Base-by-base conservation (phyloP, 2,113 vertebrate species). In the Cavia porcellus region DNA sequence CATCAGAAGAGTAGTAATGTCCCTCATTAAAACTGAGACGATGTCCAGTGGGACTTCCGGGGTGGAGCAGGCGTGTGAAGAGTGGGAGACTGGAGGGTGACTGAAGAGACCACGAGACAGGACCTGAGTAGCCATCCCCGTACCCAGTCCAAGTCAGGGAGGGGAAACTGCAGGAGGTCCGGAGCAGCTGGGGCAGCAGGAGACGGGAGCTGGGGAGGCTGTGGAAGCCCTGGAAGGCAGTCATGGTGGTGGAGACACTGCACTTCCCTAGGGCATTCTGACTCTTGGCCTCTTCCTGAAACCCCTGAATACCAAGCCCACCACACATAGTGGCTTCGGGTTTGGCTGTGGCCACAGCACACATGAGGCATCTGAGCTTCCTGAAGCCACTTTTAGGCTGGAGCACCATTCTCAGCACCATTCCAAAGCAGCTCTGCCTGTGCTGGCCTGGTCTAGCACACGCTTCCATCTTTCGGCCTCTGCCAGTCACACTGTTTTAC, bases 1-100 rank as follows among this genome's bases (percentile, higher is more conserved):
- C 25, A 28, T n/a, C 5, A 9, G 11, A 25, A 1, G 11, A 30
- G 2, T 17, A 57, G 59, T 19, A 57, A 12, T 0, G 5, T 38
- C 42, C 32, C 59, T n/a, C 50, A 24, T 35, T 13, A 14, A 22
- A n/a, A 50, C 5, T 8, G 19, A 50, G 28, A 59, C 45, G 35
- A 19, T 1, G 7, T n/a, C 8, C 17, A 55, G 45, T 42, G 82
- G 20, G 52, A 50, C 1, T 62, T 15, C 7, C 11, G 5, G 17
- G 66, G 57, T 5, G 61, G 52, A 38, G 30, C 38, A 19, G 32
- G 11, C 1, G 2, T 30, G 11, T 57, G 81, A 68, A 24, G 45
- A 12, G 25, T 3, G 1, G 22, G 62, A 66, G 12, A 10, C 66
- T 80, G 24, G 12, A 59, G 61, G 50, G 19, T 22, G 61, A 50